Base-by-base conservation (phyloP, 2,113 vertebrate genomes). In the Natator depressus region DNA sequence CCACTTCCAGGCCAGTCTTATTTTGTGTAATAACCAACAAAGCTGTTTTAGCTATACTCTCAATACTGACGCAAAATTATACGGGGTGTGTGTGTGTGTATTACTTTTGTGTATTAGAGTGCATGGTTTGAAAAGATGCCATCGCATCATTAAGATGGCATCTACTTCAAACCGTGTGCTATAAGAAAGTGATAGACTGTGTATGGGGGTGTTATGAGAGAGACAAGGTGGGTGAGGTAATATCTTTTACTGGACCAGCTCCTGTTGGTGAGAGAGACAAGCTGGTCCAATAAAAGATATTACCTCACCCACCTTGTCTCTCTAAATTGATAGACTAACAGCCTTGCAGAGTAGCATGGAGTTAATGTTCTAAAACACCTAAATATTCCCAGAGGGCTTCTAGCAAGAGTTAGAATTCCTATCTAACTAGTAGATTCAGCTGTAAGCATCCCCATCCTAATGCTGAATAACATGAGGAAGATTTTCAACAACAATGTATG, bases 21-120 rank as follows among this genome's bases (percentile, higher is more conserved):
- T 95, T 97, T 97, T 85, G 95, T 92, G 95, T 91, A 95, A 95
- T 89, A 97, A 95, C 95, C 92, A 96, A 17, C 90, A 96, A 95
- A 93, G 92, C 85, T 91, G 75, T 27, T 94, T 53, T 89, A 5
- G 42, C 22, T 80, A 22, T n/a, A 0, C 22, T 46, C 24, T 27
- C 42, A 78, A 14, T 29, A 78, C 6, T 47, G 75, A 78, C 47
- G 75, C 35, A 78, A 76, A 92, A 95, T 76, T 69, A 59, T 54
- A 65, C 53, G 5, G 42, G 5, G 5, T 31, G 80, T 96, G 91
- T 95, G 93, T 92, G 96, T 91, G 88, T 82, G 57, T 85, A 92
- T 87, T 95, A 89, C 91, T 94, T 94, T 90, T 91, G 62, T 84
- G 89, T 91, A 22, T 81, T 91, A 85, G 79, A 83, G 94, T 16